Percentiles rank a stretch among this genome's conserved stretches.
Conservation (phyloP, 2,797 vertebrate genomes). For the Sebastes nivosus region DNA sequence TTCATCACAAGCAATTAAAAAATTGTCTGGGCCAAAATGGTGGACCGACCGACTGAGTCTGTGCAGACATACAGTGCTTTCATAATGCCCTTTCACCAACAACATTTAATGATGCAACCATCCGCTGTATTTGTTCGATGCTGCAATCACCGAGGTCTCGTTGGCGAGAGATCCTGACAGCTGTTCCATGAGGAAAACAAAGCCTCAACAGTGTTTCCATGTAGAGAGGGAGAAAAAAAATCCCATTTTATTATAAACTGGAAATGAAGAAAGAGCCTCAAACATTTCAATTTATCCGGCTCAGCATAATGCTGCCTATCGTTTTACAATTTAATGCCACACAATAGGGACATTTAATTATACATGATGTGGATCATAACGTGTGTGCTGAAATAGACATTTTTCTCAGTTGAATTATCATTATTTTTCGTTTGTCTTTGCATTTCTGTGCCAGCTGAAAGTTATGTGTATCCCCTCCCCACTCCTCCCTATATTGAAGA, state of each 20-base stretch:
- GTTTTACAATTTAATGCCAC: slow-evolving; percentile 65
- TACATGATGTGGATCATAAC: slow-evolving; percentile 66
- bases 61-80: not conserved
- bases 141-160: slow-evolving; percentile 7
- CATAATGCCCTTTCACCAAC: not conserved
- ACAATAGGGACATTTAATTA: slow-evolving; percentile 67
- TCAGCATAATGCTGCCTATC: slow-evolving; percentile 57
- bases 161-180: slow-evolving; percentile 2
- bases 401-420: slow-evolving; percentile 64
- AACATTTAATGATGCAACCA: slow-evolving; percentile 8
- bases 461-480: not conserved
- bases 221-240: not conserved
- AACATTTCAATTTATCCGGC: slow-evolving; percentile 59
- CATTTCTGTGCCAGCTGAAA: slow-evolving; percentile 29
- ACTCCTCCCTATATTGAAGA: not conserved
- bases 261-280: slow-evolving; percentile 48
- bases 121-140: slow-evolving; percentile 13
- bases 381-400: slow-evolving; percentile 68
- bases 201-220: not conserved
- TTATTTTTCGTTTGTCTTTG: slow-evolving; percentile 54
- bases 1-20: accelerated
- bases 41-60: not conserved
- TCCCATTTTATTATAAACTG: slow-evolving; percentile 29
- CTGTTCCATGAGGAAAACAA: slow-evolving; percentile 16
- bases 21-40: not conserved